Conservation (phyloP, 2,113 vertebrate species). For the Saguinus midas region DNA sequence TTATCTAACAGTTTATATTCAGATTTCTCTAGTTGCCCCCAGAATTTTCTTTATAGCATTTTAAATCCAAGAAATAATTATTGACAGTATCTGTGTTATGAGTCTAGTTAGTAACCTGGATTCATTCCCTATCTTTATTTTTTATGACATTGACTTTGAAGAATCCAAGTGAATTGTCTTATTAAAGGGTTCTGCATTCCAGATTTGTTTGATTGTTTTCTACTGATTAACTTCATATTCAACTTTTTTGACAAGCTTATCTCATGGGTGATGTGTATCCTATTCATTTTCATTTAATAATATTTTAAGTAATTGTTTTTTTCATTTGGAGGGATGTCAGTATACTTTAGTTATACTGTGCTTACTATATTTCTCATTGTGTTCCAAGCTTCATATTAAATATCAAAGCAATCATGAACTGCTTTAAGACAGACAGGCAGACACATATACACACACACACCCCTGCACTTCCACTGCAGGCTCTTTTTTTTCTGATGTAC, state of each 20-base stretch:
- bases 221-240: background rate
- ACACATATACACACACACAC: background rate
- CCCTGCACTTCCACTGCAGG: background rate
- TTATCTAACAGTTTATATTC: background rate
- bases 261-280: background rate
- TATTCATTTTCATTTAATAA: slow-evolving; percentile 5
- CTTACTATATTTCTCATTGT: background rate
- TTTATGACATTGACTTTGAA: background rate
- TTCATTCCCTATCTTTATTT: background rate
- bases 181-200: background rate
- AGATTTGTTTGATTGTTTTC: background rate
- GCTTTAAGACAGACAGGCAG: background rate
- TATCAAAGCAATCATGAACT: background rate
- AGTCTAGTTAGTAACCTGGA: background rate
- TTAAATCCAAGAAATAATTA: background rate
- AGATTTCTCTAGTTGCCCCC: background rate
- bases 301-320: slow-evolving; percentile 11
- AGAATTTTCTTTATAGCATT: background rate
- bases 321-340: background rate
- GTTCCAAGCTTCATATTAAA: background rate
- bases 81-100: background rate
- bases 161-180: background rate
- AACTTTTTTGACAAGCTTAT: background rate
- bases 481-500: background rate
- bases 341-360: background rate